Percentiles rank a stretch among this genome's conserved stretches.
These are phyloP conservation scores for Drosophila insularis DNA, from an alignment of 1,140 invertebrate genomes.

Conservation along the genomic window DNA sequence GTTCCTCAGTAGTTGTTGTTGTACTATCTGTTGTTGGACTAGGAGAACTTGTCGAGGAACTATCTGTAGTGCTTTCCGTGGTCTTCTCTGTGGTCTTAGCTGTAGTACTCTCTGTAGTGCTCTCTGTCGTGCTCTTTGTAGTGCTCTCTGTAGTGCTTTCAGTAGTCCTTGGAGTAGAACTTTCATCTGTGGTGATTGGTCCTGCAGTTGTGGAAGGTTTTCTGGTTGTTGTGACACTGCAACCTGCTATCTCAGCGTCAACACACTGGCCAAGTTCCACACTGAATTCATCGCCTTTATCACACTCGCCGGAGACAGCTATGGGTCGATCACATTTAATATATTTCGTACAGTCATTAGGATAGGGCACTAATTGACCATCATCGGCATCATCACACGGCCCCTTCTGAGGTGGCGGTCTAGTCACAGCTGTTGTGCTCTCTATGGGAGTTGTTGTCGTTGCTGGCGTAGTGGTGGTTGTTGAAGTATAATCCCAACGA, in stretches of 20 bases:
- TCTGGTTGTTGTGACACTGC: slow-evolving; percentile 34
- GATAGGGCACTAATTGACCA: slow-evolving; percentile 59
- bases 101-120: background rate
- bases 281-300: slow-evolving; percentile 59
- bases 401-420: slow-evolving; percentile 59
- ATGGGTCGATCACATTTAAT: slow-evolving; percentile 64
- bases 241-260: slow-evolving; percentile 57
- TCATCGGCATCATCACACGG: slow-evolving; percentile 51
- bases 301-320: slow-evolving; percentile 52
- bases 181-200: slow-evolving; percentile 1
- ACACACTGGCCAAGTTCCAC: slow-evolving; percentile 37
- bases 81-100: background rate
- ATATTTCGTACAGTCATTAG: slow-evolving; percentile 69
- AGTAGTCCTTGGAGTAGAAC: background rate
- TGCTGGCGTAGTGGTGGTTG: slow-evolving; percentile 33
- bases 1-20: slow-evolving; percentile 26
- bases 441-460: slow-evolving; percentile 23
- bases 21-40: slow-evolving; percentile 15
- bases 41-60: slow-evolving; percentile 1
- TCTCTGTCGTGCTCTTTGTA: background rate
- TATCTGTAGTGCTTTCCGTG: slow-evolving; percentile 9
- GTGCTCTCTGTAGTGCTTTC: background rate
- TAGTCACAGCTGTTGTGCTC: slow-evolving; percentile 28
- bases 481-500: slow-evolving; percentile 58
- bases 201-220: slow-evolving; percentile 15